phyloP scores from a whole-genome alignment of 2,888 invertebrate genomes.

The Drosophila cognata region DNA sequence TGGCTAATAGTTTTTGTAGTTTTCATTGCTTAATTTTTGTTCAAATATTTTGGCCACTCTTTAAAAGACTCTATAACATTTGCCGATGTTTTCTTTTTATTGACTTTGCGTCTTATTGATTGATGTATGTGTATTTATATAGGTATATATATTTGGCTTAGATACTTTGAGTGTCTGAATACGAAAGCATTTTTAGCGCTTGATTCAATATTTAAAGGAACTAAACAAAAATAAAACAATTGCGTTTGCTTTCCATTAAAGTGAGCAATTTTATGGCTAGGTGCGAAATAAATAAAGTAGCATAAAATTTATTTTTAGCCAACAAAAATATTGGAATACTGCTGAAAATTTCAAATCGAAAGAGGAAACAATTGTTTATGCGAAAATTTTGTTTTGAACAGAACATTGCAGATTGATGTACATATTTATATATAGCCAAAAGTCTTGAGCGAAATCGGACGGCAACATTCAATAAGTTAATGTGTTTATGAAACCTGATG shows the following conservation, averaged over 20 bases:
- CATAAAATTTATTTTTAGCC: constrained; percentile 47
- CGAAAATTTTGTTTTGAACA: constrained; percentile 29
- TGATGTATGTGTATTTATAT: constrained; percentile 23
- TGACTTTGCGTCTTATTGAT: constrained; percentile 46
- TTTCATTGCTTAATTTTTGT: constrained; percentile 69
- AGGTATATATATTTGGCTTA: constrained; percentile 10
- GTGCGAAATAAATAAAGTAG: constrained; percentile 70
- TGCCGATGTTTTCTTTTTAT: constrained; percentile 41
- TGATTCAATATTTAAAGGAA: constrained; percentile 68
- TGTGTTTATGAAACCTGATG: background rate
- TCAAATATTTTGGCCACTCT: constrained; percentile 60
- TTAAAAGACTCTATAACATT: constrained; percentile 33
- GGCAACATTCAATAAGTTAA: background rate
- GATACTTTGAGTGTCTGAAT: constrained; percentile 47
- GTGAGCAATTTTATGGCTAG: constrained; percentile 68
- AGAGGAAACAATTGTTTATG: constrained; percentile 72
- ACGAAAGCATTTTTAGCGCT: constrained; percentile 51
- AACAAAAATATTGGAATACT: constrained; percentile 48
- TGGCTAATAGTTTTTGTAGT: constrained; percentile 53
- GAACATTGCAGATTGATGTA: constrained; percentile 26
- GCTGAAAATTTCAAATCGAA: constrained; percentile 30
- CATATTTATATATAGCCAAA: constrained; percentile 36
- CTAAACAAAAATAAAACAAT: constrained; percentile 20
- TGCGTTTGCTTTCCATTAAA: constrained; percentile 60
- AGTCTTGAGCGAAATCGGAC: constrained; percentile 3